Percentiles rank a stretch among this genome's conserved stretches.
These are phyloP conservation scores for Eubasilissa regina DNA, from an alignment of 1,140 invertebrate genomes.

Conservation along the genomic window DNA sequence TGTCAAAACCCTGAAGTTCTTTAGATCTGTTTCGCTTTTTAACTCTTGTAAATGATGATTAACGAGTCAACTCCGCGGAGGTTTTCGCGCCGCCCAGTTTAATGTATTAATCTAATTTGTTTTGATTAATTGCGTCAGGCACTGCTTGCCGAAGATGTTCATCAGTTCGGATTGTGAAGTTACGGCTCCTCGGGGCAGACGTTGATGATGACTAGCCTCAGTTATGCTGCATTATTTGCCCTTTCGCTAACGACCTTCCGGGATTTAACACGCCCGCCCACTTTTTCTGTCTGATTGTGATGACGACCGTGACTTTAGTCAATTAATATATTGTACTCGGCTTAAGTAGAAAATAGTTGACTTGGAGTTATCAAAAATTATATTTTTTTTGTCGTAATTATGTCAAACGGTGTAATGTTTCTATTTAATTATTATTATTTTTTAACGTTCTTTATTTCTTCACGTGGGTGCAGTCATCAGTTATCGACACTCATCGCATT, in stretches of 20 bases:
- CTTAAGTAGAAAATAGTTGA: not conserved
- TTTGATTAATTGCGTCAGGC: constrained; percentile 51
- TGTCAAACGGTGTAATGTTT: too few relatives aligned
- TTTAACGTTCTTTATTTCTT: too few relatives aligned
- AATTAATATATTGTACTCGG: constrained; percentile 21
- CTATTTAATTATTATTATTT: too few relatives aligned
- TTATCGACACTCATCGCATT: too few relatives aligned
- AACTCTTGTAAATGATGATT: constrained; percentile 52
- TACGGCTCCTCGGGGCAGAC: not conserved
- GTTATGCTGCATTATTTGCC: constrained; percentile 26
- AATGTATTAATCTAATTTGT: constrained; percentile 54
- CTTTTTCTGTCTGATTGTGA: not conserved
- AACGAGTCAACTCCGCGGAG: constrained; percentile 42
- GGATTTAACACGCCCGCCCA: not conserved
- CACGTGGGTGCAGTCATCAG: too few relatives aligned
- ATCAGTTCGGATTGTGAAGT: constrained; percentile 30
- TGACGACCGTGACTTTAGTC: constrained; percentile 4
- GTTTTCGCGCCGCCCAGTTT: constrained; percentile 46
- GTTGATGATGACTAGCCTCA: constrained; percentile 2
- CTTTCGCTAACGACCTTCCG: not conserved
- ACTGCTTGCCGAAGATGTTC: constrained; percentile 24
- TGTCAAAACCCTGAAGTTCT: constrained; percentile 26
- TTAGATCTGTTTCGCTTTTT: constrained; percentile 39
- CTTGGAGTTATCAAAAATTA: too few relatives aligned
- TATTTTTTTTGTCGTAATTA: too few relatives aligned